Base-by-base conservation (phyloP, 92 coral and sea anemone species). In the Palythoa heliodiscus region DNA sequence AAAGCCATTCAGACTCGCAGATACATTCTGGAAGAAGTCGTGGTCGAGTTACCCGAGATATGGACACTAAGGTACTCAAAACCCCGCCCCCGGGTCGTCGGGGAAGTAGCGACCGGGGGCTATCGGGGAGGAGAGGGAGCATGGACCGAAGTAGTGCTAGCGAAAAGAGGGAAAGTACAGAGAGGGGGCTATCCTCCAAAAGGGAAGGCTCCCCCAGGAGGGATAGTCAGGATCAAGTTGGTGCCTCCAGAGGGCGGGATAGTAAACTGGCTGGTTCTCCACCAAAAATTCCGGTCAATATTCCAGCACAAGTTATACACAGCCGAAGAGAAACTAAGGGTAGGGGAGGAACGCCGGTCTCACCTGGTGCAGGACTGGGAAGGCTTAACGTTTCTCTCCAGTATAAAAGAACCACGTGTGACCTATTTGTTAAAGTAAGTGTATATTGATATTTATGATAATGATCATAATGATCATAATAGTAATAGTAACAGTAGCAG, bases 391-490 rank as follows among this genome's bases (percentile, higher is more conserved):
- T 97, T 17, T 91, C 99, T 2, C 68, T 97, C 23, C 93, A 95
- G 87, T 97, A 97, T 89, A 97, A 95, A 80, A 95, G 93, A 82
- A 93, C 95, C 29, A 97, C 98, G 0, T 97, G 99, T 64, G 99
- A 97, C 77, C 82, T 97, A 53, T 94, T 97, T 83, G 89, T 96
- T 13, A 96, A 96, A 98, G 98, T 96, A 84, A 38, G 25, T 38
- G 54, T 29, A n/a, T 35, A 7, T 7, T 29, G 73, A 38, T 25
- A 16, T 25, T 35, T 70, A 39, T 24, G 38, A 15, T 12, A 13
- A 25, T 2, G 12, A 43, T 5, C 4, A 43, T 43, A 4, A 43
- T 43, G 5, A 43, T 43, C 48, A 43, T 43, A 5, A 43, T 70
- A 7, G 10, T 70, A 1, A 37, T 72, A 29, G 35, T 29, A 29